Evolutionary conservation across 1,140 invertebrate genomes (phyloP).

Genomic region (Bombus impatiens): DNA sequence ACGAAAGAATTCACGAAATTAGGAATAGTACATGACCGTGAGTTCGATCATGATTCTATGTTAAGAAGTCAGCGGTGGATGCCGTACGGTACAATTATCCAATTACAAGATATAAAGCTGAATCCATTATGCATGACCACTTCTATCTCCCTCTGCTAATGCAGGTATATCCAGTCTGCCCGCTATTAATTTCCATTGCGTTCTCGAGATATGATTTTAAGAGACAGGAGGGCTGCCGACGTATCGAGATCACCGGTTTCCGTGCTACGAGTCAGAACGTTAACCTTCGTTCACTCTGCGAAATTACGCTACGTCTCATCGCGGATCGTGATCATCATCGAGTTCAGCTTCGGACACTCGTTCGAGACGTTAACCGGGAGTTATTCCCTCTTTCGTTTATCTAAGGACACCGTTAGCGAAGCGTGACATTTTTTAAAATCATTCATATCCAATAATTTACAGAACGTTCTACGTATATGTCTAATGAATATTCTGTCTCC

Average conservation of each 20-base stretch:
- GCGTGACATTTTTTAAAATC: not conserved
- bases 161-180: not conserved
- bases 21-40: constrained; percentile 50
- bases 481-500: not conserved
- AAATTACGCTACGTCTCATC: constrained; percentile 18
- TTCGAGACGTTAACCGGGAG: not conserved
- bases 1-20: constrained; percentile 49
- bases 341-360: not conserved
- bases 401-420: not conserved
- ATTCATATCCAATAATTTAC: not conserved
- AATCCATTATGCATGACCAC: constrained; percentile 63
- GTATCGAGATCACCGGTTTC: constrained; percentile 18
- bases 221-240: constrained; percentile 35
- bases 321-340: constrained; percentile 18
- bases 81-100: constrained; percentile 55
- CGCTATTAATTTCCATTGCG: constrained; percentile 59
- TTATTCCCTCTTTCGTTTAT: not conserved
- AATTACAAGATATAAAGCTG: constrained; percentile 62
- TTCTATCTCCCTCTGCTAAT: constrained; percentile 12
- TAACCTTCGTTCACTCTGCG: constrained; percentile 16
- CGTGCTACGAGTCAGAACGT: constrained; percentile 8
- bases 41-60: constrained; percentile 54
- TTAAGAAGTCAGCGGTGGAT: constrained; percentile 26
- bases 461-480: not conserved
- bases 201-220: constrained; percentile 42